Evolutionary conservation across 30 jellyfish, hydroid and myxozoan genomes (phyloP).

Genomic region (Nemopilema nomurai): DNA sequence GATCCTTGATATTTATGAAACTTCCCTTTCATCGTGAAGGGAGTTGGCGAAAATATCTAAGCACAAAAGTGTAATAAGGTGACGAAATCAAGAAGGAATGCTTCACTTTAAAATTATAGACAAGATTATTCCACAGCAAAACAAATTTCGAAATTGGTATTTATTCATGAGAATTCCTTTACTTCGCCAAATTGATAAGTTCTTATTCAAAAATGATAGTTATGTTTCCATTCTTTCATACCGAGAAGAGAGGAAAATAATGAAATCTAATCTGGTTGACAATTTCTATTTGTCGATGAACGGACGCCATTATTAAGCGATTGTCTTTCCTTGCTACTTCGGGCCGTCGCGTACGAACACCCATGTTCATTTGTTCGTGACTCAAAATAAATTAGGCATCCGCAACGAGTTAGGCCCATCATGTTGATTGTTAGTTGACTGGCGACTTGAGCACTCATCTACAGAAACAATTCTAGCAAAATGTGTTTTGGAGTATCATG

Average conservation of each 20-base stretch:
- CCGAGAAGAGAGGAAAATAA: not conserved
- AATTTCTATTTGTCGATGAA: slow-evolving; percentile 5
- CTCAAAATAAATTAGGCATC: slow-evolving; percentile 24
- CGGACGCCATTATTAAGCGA: not conserved
- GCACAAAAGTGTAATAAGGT: no score
- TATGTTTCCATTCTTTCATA: not conserved
- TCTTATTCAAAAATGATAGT: not conserved
- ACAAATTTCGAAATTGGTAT: no score
- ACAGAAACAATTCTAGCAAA: slow-evolving; percentile 12
- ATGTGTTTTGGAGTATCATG: slow-evolving; percentile 53
- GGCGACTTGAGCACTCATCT: slow-evolving; percentile 2
- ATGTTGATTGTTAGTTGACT: not conserved
- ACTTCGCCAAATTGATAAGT: no score
- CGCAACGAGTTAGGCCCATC: slow-evolving; percentile 37
- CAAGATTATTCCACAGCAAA: no score
- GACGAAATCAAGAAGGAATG: no score
- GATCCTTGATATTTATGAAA: no score
- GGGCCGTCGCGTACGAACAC: slow-evolving; percentile 44
- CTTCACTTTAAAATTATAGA: no score
- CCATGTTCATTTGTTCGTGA: slow-evolving; percentile 48
- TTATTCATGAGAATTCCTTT: no score
- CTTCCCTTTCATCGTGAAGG: no score
- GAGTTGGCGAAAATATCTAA: no score
- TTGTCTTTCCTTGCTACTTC: slow-evolving; percentile 31
- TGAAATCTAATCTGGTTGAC: not conserved